phyloP scores from a whole-genome alignment of 2,888 invertebrate species.

The Amblyjoppa proteus region DNA sequence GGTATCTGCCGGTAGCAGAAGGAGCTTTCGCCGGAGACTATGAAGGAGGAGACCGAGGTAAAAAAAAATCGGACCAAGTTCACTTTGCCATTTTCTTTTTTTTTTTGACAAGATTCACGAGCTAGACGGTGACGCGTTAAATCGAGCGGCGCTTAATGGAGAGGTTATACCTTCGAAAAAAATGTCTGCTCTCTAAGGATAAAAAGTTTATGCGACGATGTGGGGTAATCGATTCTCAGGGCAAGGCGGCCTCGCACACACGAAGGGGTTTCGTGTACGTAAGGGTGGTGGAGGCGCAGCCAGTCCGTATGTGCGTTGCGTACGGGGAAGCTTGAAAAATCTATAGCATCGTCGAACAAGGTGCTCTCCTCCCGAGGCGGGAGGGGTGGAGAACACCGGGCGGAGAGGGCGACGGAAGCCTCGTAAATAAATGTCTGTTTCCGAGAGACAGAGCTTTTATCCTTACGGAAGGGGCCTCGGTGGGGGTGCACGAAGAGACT shows the following conservation, averaged over 20 bases:
- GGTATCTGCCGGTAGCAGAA: not conserved
- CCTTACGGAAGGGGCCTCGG: conserved; percentile 65
- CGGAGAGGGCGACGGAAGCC: conserved; percentile 52
- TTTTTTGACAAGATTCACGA: not conserved
- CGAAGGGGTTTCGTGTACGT: not conserved
- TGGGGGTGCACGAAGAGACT: conserved; percentile 41
- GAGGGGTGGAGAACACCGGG: conserved; percentile 16
- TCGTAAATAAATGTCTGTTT: conserved; percentile 73
- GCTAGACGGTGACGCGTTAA: conserved; percentile 11
- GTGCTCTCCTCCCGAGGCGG: conserved; percentile 13
- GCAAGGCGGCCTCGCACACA: not conserved
- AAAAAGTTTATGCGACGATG: not conserved
- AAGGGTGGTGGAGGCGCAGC: not conserved
- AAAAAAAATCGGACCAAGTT: conserved; percentile 1
- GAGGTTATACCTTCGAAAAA: conserved; percentile 10
- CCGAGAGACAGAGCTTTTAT: conserved; percentile 70
- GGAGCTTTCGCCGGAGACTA: not conserved
- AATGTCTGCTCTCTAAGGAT: not conserved
- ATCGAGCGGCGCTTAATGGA: conserved; percentile 25
- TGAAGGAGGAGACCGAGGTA: not conserved
- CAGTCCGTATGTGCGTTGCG: not conserved
- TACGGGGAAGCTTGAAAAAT: conserved; percentile 52
- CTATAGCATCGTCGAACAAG: conserved; percentile 65
- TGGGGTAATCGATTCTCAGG: conserved; percentile 10
- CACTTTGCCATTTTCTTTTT: not conserved